These are phyloP conservation scores for Neocrepidodera transversa DNA, from an alignment of 2,888 invertebrate species.

Conservation along the genomic window DNA sequence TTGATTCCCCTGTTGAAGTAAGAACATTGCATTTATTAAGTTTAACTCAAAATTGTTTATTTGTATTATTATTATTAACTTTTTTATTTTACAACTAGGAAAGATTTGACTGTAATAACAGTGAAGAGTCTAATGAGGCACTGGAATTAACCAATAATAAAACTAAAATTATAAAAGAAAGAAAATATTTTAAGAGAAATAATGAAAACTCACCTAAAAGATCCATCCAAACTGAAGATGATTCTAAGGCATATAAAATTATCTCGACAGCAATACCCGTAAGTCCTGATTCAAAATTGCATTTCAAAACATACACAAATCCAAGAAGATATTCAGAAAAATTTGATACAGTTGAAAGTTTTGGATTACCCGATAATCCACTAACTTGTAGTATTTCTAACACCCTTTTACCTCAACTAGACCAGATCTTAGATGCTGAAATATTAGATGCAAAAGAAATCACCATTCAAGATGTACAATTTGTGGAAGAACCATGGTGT, in stretches of 20 bases:
- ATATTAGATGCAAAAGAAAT: conserved; percentile 42
- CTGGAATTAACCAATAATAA: neutral
- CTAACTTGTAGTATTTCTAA: conserved; percentile 29
- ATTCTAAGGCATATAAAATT: conserved; percentile 51
- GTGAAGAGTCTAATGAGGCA: neutral
- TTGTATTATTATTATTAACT: no score
- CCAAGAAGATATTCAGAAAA: conserved; percentile 44
- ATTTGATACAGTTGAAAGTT: conserved; percentile 48
- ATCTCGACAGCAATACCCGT: conserved; percentile 39
- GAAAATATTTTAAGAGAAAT: neutral
- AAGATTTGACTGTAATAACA: neutral
- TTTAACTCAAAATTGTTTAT: no score
- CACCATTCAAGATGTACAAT: conserved; percentile 35
- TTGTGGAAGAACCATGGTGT: conserved; percentile 39
- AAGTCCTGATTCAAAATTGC: neutral
- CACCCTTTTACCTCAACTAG: conserved; percentile 1
- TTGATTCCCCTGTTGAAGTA: neutral
- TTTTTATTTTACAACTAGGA: no score
- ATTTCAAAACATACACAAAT: conserved; percentile 52
- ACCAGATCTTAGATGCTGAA: conserved; percentile 38
- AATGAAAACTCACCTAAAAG: neutral
- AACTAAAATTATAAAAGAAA: neutral
- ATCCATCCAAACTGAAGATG: conserved; percentile 39
- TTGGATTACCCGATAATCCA: conserved; percentile 52
- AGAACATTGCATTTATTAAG: neutral